Percentiles rank a stretch among this genome's conserved stretches.
These are phyloP conservation scores for Bursaphelenchus okinawaensis DNA, from an alignment of 2,888 invertebrate genomes.

Conservation along the genomic window DNA sequence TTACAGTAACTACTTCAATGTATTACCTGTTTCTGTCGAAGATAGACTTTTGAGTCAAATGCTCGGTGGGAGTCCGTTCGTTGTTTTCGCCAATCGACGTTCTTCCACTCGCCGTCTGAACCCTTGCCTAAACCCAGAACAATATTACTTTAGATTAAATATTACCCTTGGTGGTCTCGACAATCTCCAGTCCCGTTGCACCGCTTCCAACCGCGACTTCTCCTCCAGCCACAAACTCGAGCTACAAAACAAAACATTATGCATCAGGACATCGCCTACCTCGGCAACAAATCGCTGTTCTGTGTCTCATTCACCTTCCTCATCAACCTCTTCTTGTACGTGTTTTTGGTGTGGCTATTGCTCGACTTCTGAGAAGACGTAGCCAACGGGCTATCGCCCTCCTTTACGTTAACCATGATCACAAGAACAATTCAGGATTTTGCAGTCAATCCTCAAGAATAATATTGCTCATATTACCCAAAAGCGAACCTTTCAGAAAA, in stretches of 20 bases:
- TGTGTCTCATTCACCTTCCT: conserved; percentile 17
- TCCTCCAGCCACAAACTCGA: conserved; percentile 35
- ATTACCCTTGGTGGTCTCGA: conserved; percentile 40
- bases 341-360: neutral
- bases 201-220: conserved; percentile 51
- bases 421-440: too few relatives aligned
- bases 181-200: conserved; percentile 53
- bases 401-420: neutral
- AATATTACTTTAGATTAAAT: conserved; percentile 7
- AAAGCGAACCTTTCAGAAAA: too few relatives aligned
- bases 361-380: neutral
- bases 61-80: conserved; percentile 10
- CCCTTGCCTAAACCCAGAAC: conserved; percentile 10
- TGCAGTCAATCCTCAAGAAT: neutral
- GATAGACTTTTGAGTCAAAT: conserved; percentile 16
- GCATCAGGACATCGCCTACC: neutral
- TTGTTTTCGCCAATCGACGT: conserved; percentile 10
- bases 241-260: neutral
- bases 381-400: neutral
- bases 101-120: conserved; percentile 12
- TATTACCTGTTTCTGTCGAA: conserved; percentile 27
- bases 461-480: neutral
- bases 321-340: conserved; percentile 19
- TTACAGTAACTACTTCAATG: conserved; percentile 7
- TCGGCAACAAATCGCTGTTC: conserved; percentile 11